A percentile compares a stretch with the other conserved stretches of the same genome.
phyloP scores from a whole-genome alignment of 2,888 invertebrate species.

The Melanargia galathea region DNA sequence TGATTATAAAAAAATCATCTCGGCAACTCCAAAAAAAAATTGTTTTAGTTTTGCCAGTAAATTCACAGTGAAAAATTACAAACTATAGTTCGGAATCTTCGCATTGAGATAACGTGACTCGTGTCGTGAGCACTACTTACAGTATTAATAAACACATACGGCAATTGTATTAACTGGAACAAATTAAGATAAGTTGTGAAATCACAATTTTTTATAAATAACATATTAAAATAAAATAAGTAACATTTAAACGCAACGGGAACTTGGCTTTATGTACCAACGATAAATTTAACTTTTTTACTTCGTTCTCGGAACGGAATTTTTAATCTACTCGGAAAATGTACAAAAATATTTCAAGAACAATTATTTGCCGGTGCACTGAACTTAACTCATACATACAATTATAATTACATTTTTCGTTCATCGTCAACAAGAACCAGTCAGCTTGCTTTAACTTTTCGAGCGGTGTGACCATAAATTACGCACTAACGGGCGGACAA shows the following conservation, averaged over 20 bases:
- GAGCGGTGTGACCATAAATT: conserved; percentile 72
- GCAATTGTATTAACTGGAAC: neutral
- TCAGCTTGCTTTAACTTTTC: conserved; percentile 59
- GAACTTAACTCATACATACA: conserved; percentile 44
- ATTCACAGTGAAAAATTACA: neutral
- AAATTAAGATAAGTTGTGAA: conserved; percentile 6
- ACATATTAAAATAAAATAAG: neutral
- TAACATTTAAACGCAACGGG: conserved; percentile 22
- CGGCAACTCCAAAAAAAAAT: too few relatives aligned
- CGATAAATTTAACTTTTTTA: conserved; percentile 38
- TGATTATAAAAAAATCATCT: too few relatives aligned
- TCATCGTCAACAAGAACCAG: conserved; percentile 46
- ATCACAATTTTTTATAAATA: neutral
- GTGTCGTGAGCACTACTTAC: neutral
- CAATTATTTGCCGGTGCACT: conserved; percentile 46
- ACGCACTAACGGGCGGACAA: conserved; percentile 65
- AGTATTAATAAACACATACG: neutral
- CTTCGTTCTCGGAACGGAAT: conserved; percentile 40
- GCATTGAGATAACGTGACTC: neutral
- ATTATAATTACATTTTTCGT: conserved; percentile 43
- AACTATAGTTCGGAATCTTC: neutral
- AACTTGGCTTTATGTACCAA: conserved; percentile 31
- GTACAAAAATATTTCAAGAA: conserved; percentile 42
- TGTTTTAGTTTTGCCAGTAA: too few relatives aligned
- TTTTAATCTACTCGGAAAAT: conserved; percentile 41